Conservation (phyloP, 2,888 invertebrate species). For the Thera britannica region DNA sequence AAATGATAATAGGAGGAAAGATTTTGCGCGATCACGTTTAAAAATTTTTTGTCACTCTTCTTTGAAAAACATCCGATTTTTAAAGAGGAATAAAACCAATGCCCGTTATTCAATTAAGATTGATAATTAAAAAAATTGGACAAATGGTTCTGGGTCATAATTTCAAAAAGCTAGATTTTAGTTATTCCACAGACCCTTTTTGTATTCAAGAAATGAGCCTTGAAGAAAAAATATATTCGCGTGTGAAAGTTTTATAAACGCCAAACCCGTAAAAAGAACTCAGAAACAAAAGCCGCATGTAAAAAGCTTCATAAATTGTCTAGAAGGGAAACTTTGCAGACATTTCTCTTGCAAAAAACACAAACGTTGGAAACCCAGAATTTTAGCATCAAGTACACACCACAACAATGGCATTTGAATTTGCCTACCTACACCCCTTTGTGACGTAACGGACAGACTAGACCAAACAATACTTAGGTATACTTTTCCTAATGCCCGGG, state of each 20-base stretch:
- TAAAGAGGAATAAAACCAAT: too few species aligned
- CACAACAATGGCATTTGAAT: background rate
- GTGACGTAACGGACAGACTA: too few species aligned
- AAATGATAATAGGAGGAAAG: too few species aligned
- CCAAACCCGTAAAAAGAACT: slow-evolving; percentile 24
- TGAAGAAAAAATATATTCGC: slow-evolving; percentile 18
- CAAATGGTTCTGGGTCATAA: too few species aligned
- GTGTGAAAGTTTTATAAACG: slow-evolving; percentile 36
- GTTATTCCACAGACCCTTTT: background rate
- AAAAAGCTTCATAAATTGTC: slow-evolving; percentile 31
- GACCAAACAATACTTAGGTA: too few species aligned
- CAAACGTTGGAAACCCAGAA: background rate
- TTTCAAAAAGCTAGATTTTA: background rate
- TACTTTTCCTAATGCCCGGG: too few species aligned
- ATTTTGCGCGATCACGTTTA: too few species aligned
- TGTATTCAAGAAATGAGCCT: slow-evolving; percentile 11
- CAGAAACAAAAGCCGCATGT: slow-evolving; percentile 23
- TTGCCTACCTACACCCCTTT: too few species aligned
- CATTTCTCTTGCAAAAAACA: slow-evolving; percentile 10
- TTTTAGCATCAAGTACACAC: background rate
- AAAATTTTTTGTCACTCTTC: too few species aligned
- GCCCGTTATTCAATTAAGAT: too few species aligned
- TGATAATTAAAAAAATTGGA: too few species aligned
- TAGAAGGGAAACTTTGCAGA: slow-evolving; percentile 23
- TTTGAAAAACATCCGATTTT: too few species aligned